Base-by-base conservation (phyloP, 2,888 invertebrate species). In the Matsumyia berberina region DNA sequence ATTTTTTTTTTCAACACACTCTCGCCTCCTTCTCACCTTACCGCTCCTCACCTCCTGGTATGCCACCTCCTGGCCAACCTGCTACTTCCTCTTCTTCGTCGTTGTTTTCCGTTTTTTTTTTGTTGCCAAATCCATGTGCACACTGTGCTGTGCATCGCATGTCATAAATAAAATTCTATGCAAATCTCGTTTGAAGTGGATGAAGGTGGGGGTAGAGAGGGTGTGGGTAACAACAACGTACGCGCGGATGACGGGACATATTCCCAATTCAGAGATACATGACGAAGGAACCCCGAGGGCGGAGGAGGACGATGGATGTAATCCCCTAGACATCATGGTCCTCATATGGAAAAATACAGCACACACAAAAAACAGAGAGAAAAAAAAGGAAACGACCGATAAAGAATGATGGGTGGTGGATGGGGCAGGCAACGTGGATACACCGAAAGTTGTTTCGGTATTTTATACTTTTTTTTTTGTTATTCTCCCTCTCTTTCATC, bases 81-180 rank as follows among this genome's bases (percentile, higher is more conserved):
- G 64, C 64, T 49, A 57, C 62, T 64, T 73, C 73, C 73, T 67
- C 70, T 58, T 39, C 57, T 42, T 53, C 17, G 12, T 9, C 5
- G 57, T 29, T 15, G 42, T 33, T 57, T n/a, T 37, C 53, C 17
- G 39, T 53, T 29, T 42, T 12, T 51, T 31, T 77, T 39, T 53
- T 42, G 35, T 39, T 46, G 46, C 33, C 49, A 74, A 81, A 69
- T 74, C 74, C 78, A 62, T 82, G 73, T 73, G 73, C 78, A 83
- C 67, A 69, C 46, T 72, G 60, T 77, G 77, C 46, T 72, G 60
- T 77, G 77, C 82, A 82, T 78, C 73, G 83, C 73, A 83, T 83
- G 83, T 83, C 82, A 83, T 83, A 83, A 83, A 83, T 83, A 83
- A 83, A 83, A 83, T 78, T 83, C 78, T 78, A 83, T 83, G 78